Percentiles rank a stretch among this genome's conserved stretches.
Evolutionary conservation across 2,113 vertebrate genomes (phyloP).

Genomic region (Alces alces): DNA sequence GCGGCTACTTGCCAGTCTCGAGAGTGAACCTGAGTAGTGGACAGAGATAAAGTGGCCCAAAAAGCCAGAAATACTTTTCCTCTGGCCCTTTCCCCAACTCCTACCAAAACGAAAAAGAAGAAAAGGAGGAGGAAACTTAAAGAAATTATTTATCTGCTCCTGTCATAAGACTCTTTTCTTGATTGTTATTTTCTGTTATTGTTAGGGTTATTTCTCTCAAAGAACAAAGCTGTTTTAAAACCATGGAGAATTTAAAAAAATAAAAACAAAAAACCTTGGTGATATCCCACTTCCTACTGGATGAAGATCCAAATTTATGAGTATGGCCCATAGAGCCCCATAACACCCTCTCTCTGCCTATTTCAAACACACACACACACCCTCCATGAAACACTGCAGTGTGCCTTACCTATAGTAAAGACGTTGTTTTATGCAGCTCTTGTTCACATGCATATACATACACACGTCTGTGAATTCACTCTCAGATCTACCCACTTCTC

Average conservation of each 20-base stretch:
- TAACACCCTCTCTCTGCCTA: not conserved
- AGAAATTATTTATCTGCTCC: not conserved
- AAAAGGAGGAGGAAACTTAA: not conserved
- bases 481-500: not conserved
- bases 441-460: not conserved
- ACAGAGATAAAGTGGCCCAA: not conserved
- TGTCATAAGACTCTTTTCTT: not conserved
- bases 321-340: not conserved
- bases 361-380: not conserved
- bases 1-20: not conserved
- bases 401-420: not conserved
- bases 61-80: not conserved
- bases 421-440: not conserved
- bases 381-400: not conserved
- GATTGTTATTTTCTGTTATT: not conserved
- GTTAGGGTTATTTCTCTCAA: not conserved
- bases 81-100: not conserved
- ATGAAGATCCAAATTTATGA: not conserved
- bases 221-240: not conserved
- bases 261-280: not conserved
- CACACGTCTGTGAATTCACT: not conserved
- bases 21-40: accelerated
- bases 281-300: not conserved
- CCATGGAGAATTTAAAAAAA: not conserved
- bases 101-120: not conserved